Percentiles rank a stretch among this genome's conserved stretches.
phyloP scores from a whole-genome alignment of 2,888 invertebrate species.

The Eupeodes luniger region DNA sequence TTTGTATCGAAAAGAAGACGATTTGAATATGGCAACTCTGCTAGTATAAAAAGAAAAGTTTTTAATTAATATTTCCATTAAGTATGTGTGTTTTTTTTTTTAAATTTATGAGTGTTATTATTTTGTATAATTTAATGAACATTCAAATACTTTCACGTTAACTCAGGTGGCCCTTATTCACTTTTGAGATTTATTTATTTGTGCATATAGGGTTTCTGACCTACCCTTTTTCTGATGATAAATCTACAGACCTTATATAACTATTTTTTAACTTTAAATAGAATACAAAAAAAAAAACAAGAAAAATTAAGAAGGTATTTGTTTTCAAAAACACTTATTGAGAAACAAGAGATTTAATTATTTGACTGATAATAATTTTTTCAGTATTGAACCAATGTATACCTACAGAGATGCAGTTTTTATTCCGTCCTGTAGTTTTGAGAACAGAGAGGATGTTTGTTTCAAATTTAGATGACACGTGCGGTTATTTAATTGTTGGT shows the following conservation, averaged over 20 bases:
- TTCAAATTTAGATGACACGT: constrained; percentile 16
- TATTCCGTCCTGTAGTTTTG: neutral
- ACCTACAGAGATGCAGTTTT: neutral
- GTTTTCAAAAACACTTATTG: neutral
- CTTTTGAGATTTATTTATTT: neutral
- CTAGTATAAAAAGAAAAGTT: neutral
- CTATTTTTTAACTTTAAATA: neutral
- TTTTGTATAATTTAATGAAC: neutral
- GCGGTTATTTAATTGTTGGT: neutral
- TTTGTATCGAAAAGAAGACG: constrained; percentile 23
- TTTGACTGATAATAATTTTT: neutral
- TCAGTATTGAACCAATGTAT: too few relatives aligned
- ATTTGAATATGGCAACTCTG: constrained; percentile 16
- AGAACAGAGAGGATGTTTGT: constrained; percentile 6
- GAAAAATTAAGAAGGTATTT: neutral
- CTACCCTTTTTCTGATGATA: constrained; percentile 18
- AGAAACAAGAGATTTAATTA: neutral
- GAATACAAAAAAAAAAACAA: neutral
- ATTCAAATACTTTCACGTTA: neutral
- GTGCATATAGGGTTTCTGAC: constrained; percentile 18
- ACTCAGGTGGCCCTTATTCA: too few relatives aligned
- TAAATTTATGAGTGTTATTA: neutral
- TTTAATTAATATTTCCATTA: neutral
- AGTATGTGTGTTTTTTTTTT: neutral
- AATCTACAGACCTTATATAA: constrained; percentile 18